phyloP scores from a whole-genome alignment of 1,140 invertebrate species.

The Camponotus pennsylvanicus region DNA sequence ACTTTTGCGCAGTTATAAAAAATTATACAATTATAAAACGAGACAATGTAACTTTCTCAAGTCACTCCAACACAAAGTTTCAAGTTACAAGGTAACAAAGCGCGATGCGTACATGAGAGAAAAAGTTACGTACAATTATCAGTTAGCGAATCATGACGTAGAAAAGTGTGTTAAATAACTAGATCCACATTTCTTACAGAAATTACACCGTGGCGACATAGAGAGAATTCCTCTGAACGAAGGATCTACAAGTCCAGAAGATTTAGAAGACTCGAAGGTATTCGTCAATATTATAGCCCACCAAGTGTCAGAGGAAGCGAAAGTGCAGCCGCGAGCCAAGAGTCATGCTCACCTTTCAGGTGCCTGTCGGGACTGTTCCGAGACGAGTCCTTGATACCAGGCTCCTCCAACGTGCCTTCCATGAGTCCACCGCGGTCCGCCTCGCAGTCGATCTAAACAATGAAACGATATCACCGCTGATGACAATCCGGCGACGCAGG shows the following conservation, averaged over 20 bases:
- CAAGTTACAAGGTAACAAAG: too few species aligned
- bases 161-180: too few species aligned
- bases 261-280: background rate
- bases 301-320: too few species aligned
- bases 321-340: too few species aligned
- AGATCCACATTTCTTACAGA: too few species aligned
- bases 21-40: too few species aligned
- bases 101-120: too few species aligned
- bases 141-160: too few species aligned
- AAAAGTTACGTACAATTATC: too few species aligned
- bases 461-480: slow-evolving; percentile 62
- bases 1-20: background rate
- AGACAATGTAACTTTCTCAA: background rate
- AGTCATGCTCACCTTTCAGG: slow-evolving; percentile 78
- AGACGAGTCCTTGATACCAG: slow-evolving; percentile 82
- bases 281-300: too few species aligned
- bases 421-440: slow-evolving; percentile 79
- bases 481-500: slow-evolving; percentile 27
- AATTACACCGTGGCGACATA: background rate
- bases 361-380: slow-evolving; percentile 76
- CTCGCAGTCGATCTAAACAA: slow-evolving; percentile 77
- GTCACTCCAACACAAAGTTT: background rate
- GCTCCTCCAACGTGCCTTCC: slow-evolving; percentile 84
- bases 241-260: slow-evolving; percentile 28
- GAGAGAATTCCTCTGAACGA: too few species aligned